These are phyloP conservation scores for Prionace glauca DNA, from an alignment of 2,797 vertebrate species.

Conservation along the genomic window DNA sequence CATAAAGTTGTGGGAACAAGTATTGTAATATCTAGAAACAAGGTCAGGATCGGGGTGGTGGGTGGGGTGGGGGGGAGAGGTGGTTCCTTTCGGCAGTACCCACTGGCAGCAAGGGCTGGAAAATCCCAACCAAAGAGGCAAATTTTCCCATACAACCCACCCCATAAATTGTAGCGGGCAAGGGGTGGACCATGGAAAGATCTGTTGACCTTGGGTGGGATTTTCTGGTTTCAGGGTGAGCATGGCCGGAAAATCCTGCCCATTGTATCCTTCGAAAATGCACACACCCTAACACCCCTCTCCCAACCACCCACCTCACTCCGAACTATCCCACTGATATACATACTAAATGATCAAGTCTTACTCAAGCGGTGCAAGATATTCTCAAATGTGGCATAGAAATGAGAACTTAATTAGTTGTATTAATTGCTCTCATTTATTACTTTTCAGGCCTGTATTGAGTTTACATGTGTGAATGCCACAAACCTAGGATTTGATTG, in stretches of 20 bases:
- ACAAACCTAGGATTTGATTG: conserved; percentile 60
- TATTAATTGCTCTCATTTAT: conserved; percentile 6
- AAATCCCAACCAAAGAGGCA: too few relatives aligned
- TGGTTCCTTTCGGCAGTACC: too few relatives aligned
- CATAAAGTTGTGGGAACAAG: background rate
- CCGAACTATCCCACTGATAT: background rate
- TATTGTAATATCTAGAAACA: background rate
- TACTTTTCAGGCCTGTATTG: conserved; percentile 63
- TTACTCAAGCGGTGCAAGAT: background rate
- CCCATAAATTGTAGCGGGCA: too few relatives aligned
- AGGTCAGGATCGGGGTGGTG: background rate
- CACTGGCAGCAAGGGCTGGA: too few relatives aligned
- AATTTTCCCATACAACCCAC: too few relatives aligned
- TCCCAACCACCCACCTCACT: too few relatives aligned
- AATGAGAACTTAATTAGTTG: background rate
- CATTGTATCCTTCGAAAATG: background rate
- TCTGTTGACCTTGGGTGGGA: too few relatives aligned
- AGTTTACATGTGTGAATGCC: conserved; percentile 67
- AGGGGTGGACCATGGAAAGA: too few relatives aligned
- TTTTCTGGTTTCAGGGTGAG: too few relatives aligned
- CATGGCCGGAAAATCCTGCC: too few relatives aligned
- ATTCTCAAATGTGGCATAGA: background rate
- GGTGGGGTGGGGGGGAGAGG: too few relatives aligned
- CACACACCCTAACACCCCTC: background rate
- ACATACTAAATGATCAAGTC: background rate